A percentile compares a stretch with the other conserved stretches of the same genome.
Evolutionary conservation across 2,797 vertebrate species (phyloP).

Genomic region (Jordanella pulchra): DNA sequence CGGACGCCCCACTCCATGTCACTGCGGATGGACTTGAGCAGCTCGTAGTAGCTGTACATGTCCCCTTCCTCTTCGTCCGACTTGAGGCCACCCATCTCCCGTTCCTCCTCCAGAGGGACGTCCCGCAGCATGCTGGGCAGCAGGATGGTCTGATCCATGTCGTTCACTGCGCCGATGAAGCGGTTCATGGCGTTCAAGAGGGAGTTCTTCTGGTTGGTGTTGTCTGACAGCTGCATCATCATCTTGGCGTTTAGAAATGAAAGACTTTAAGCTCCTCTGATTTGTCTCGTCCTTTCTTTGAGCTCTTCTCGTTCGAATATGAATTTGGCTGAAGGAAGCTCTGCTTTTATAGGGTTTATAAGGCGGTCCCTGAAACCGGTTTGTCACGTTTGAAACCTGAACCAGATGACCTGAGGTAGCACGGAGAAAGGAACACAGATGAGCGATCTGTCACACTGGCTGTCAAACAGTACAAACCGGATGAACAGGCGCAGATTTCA

Average conservation of each 20-base stretch:
- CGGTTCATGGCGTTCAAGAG: constrained; percentile 96
- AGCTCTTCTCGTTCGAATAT: constrained; percentile 12
- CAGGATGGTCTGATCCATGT: constrained; percentile 99
- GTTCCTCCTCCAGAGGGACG: constrained; percentile 88
- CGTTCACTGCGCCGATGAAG: constrained; percentile 95
- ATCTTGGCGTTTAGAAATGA: neutral
- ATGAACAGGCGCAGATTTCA: neutral
- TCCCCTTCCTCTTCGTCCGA: constrained; percentile 81
- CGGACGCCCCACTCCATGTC: constrained; percentile 95
- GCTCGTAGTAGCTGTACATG: constrained; percentile 95
- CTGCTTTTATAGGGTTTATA: neutral
- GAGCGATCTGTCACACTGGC: constrained; percentile 23
- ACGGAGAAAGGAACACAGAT: constrained; percentile 32
- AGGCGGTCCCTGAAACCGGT: constrained; percentile 71
- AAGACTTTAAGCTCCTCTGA: constrained; percentile 17
- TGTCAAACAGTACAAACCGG: constrained; percentile 12
- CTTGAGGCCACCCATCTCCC: constrained; percentile 69
- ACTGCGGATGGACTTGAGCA: constrained; percentile 94
- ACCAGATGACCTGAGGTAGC: constrained; percentile 56
- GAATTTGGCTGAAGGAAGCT: fast-evolving
- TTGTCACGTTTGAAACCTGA: constrained; percentile 67
- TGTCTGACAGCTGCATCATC: constrained; percentile 89
- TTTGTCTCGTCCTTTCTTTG: neutral
- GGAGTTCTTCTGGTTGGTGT: constrained; percentile 89
- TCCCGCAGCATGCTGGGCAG: constrained; percentile 94